A percentile compares a stretch with the other conserved stretches of the same genome.
phyloP scores from a whole-genome alignment of 2,888 invertebrate species.

The Anagyrus pseudococci region DNA sequence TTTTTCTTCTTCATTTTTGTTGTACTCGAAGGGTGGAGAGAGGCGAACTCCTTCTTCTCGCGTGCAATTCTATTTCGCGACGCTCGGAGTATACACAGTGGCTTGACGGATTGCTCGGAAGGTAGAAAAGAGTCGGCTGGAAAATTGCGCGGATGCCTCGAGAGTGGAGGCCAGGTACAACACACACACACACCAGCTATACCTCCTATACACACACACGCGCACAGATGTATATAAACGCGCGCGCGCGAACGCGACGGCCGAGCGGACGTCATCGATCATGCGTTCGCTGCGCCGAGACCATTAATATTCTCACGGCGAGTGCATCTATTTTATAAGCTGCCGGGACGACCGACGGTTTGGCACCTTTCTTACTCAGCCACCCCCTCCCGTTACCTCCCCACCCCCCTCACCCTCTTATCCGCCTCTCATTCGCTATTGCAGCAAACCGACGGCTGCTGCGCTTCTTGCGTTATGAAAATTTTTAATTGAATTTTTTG shows the following conservation, averaged over 20 bases:
- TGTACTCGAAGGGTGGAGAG: no score
- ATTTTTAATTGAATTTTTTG: slow-evolving; percentile 25
- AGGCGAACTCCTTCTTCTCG: background rate
- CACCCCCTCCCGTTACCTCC: no score
- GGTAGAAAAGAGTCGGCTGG: slow-evolving; percentile 23
- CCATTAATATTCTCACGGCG: slow-evolving; percentile 33
- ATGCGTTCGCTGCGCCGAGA: slow-evolving; percentile 1
- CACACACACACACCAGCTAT: no score
- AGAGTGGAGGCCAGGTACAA: no score
- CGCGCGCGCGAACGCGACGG: no score
- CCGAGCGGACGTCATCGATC: slow-evolving; percentile 31
- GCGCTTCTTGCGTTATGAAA: background rate
- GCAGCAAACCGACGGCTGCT: no score
- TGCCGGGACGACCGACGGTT: background rate
- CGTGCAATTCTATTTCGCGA: slow-evolving; percentile 12
- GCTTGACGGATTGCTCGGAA: slow-evolving; percentile 21
- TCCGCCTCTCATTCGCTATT: no score
- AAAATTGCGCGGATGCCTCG: slow-evolving; percentile 17
- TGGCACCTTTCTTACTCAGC: background rate
- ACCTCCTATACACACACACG: no score
- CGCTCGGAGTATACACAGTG: slow-evolving; percentile 9
- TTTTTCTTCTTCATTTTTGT: no score
- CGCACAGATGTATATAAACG: no score
- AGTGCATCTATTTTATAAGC: slow-evolving; percentile 19
- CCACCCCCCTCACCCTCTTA: no score